Evolutionary conservation across 1,140 invertebrate species (phyloP).

Genomic region (Ceratina japonica): DNA sequence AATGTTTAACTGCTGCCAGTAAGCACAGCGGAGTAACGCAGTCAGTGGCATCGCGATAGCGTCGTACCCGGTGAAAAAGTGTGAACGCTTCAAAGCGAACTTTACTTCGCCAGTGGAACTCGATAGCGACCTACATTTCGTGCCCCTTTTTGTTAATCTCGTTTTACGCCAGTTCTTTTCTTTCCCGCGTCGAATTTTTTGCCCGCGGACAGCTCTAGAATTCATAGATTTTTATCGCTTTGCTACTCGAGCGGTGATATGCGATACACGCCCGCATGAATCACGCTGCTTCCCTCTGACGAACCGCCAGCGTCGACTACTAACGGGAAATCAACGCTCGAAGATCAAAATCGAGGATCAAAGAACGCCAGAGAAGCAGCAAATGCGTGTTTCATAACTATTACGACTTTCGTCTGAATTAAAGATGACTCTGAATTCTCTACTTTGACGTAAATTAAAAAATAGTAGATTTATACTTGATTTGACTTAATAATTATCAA

Average conservation of each 20-base stretch:
- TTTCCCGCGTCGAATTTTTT: neutral
- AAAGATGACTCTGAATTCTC: conserved; percentile 30
- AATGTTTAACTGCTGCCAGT: conserved; percentile 10
- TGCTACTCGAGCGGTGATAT: conserved; percentile 10
- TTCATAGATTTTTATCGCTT: conserved; percentile 41
- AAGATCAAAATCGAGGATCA: conserved; percentile 24
- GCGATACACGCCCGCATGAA: conserved; percentile 11
- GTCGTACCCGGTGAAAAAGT: conserved; percentile 19
- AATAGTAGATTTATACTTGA: no score
- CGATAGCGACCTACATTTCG: conserved; percentile 26
- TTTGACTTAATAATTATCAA: no score
- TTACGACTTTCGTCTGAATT: conserved; percentile 46
- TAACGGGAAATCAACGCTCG: conserved; percentile 18
- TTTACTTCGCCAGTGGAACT: conserved; percentile 6
- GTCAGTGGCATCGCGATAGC: neutral
- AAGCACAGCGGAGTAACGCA: neutral
- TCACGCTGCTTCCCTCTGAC: neutral
- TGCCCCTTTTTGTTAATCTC: neutral
- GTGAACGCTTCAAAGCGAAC: conserved; percentile 32
- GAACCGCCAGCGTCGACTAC: neutral
- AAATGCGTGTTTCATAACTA: conserved; percentile 19
- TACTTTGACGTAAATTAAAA: no score
- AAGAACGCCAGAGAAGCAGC: conserved; percentile 24
- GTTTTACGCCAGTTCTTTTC: neutral
- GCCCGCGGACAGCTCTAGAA: neutral